These are phyloP conservation scores for Drosophila anomalipes DNA, from an alignment of 2,888 invertebrate species.

Conservation along the genomic window DNA sequence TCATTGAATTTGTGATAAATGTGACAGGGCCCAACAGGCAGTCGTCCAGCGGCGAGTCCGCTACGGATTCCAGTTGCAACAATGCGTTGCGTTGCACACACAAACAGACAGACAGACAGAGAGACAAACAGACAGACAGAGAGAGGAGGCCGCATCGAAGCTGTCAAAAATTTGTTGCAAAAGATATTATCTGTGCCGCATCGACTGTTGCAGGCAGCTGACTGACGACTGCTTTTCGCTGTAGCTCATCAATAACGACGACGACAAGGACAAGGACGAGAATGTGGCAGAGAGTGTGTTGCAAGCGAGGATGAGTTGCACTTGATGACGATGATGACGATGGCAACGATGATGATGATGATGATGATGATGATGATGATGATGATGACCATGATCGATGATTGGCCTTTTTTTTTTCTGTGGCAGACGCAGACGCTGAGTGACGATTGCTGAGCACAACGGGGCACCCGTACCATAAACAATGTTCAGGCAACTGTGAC, in stretches of 20 bases:
- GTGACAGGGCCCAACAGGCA: slow-evolving; percentile 82
- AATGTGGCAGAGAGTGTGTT: slow-evolving; percentile 7
- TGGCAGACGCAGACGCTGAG: slow-evolving; percentile 68
- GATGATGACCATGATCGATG: slow-evolving; percentile 84
- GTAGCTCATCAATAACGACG: slow-evolving; percentile 71
- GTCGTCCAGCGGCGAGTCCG: slow-evolving; percentile 5
- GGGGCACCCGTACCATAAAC: slow-evolving; percentile 52
- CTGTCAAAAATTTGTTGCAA: slow-evolving; percentile 84
- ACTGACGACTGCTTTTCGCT: slow-evolving; percentile 62
- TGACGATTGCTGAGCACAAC: slow-evolving; percentile 68
- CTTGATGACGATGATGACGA: slow-evolving; percentile 31
- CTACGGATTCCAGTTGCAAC: slow-evolving; percentile 24
- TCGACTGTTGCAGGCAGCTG: slow-evolving; percentile 42
- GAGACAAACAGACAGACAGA: background rate
- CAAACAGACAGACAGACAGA: background rate
- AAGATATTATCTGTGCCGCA: slow-evolving; percentile 80
- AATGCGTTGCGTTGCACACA: slow-evolving; percentile 11
- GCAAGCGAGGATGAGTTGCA: slow-evolving; percentile 13
- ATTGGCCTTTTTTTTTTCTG: slow-evolving; percentile 77
- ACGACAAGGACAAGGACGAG: slow-evolving; percentile 46
- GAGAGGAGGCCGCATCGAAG: slow-evolving; percentile 68
- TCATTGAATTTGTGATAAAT: slow-evolving; percentile 85
- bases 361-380: slow-evolving; percentile 83
- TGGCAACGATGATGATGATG: slow-evolving; percentile 72
- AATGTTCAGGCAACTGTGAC: slow-evolving; percentile 66